phyloP scores from a whole-genome alignment of 2,797 vertebrate genomes.

The Falco concolor region DNA sequence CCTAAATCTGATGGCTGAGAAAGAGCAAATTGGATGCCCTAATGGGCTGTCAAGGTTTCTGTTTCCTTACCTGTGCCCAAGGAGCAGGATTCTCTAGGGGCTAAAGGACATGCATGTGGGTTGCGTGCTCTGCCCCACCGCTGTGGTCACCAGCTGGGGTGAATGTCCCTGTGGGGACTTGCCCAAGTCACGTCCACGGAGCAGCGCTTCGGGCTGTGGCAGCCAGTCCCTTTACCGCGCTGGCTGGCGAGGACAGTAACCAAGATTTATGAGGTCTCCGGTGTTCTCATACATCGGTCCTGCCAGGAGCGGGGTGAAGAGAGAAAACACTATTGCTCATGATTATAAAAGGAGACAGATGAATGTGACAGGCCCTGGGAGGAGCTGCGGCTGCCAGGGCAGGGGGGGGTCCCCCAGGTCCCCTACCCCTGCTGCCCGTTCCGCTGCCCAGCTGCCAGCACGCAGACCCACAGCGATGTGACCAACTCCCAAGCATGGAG shows the following conservation, averaged over 20 bases:
- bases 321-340: neutral
- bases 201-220: neutral
- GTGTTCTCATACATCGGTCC: neutral
- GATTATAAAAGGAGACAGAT: neutral
- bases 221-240: neutral
- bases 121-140: neutral
- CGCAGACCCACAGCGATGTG: rapidly evolving
- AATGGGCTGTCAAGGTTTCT: neutral
- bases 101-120: neutral
- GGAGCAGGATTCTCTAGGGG: neutral
- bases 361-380: neutral
- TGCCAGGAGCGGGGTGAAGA: neutral
- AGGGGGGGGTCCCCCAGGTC: no score
- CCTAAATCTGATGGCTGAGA: neutral
- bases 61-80: neutral
- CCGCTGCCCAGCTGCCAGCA: neutral
- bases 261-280: neutral
- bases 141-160: neutral
- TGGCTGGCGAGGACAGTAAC: neutral
- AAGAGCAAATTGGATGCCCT: neutral
- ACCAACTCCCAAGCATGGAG: neutral
- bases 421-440: neutral
- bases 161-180: neutral
- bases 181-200: rapidly evolving
- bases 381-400: neutral